Conservation (phyloP, 2,888 invertebrate species). For the Caenorhabditis wallacei region DNA sequence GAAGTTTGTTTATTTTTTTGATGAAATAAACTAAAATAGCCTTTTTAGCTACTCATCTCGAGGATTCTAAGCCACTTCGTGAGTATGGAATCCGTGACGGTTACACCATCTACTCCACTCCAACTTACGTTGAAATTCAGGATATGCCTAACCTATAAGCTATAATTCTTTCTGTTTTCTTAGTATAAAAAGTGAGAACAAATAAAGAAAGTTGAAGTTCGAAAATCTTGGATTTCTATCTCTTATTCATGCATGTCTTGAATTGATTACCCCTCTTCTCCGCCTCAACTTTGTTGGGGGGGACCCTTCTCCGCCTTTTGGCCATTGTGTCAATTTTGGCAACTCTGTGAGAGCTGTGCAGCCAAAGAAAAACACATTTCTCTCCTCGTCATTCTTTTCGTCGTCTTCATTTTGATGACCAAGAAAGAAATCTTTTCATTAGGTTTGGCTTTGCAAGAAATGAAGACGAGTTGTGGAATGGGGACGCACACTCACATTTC, state of each 20-base stretch:
- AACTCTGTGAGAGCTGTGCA: conserved; percentile 43
- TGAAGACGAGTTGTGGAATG: conserved; percentile 11
- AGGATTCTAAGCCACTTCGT: conserved; percentile 59
- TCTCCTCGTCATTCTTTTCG: conserved; percentile 28
- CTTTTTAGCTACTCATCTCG: conserved; percentile 67
- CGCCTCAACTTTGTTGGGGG: conserved; percentile 55
- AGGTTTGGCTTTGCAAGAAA: conserved; percentile 61
- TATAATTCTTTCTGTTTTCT: too few species aligned
- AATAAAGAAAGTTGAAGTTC: conserved; percentile 4
- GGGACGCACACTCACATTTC: conserved; percentile 29
- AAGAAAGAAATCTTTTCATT: conserved; percentile 67
- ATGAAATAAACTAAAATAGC: background rate
- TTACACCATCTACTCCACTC: conserved; percentile 75
- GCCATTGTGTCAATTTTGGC: conserved; percentile 67
- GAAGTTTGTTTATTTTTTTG: conserved; percentile 56
- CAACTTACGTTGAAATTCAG: conserved; percentile 76
- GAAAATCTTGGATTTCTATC: conserved; percentile 58
- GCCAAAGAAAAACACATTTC: conserved; percentile 46
- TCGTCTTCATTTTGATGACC: conserved; percentile 51
- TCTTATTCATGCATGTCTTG: conserved; percentile 65
- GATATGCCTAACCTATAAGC: conserved; percentile 75
- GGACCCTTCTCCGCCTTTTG: conserved; percentile 29
- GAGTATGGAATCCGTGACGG: conserved; percentile 72
- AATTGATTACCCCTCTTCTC: conserved; percentile 60
- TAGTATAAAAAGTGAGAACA: background rate